A percentile compares a stretch with the other conserved stretches of the same genome.
phyloP scores from a whole-genome alignment of 2,888 invertebrate genomes.

The Chesias legatella region DNA sequence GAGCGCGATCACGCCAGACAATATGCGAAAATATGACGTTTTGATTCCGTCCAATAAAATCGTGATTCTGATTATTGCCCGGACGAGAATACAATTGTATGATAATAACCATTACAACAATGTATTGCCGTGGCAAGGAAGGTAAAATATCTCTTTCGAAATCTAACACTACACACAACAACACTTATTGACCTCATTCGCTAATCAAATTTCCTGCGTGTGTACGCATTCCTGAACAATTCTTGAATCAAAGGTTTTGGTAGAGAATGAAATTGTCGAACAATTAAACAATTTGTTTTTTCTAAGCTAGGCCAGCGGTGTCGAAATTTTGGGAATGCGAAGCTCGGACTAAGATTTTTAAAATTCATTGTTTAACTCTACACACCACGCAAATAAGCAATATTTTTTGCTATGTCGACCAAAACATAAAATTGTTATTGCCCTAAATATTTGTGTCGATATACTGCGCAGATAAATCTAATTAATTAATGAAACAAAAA shows the following conservation, averaged over 20 bases:
- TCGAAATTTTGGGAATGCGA: too few relatives aligned
- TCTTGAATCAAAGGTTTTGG: constrained; percentile 1
- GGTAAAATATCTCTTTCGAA: not conserved
- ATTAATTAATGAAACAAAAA: constrained; percentile 40
- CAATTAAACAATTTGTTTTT: constrained; percentile 7
- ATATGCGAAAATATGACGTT: constrained; percentile 52
- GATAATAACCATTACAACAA: not conserved
- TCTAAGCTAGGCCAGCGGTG: constrained; percentile 16
- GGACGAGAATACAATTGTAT: constrained; percentile 12
- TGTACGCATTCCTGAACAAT: constrained; percentile 16
- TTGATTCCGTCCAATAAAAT: constrained; percentile 35
- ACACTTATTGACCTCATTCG: constrained; percentile 26
- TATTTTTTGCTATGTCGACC: constrained; percentile 41
- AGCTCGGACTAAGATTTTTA: too few relatives aligned
- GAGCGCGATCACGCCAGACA: constrained; percentile 43
- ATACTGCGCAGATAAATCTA: constrained; percentile 36
- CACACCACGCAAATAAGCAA: constrained; percentile 36
- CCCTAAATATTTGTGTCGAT: constrained; percentile 33
- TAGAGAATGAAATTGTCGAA: not conserved
- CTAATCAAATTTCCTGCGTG: constrained; percentile 25
- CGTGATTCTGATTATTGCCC: constrained; percentile 8
- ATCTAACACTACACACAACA: not conserved
- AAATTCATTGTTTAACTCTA: constrained; percentile 42
- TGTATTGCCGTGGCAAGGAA: not conserved
- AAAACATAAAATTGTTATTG: constrained; percentile 43